Percentiles rank a stretch among this genome's conserved stretches.
These are phyloP conservation scores for Emys orbicularis DNA, from an alignment of 2,797 vertebrate genomes.

Conservation along the genomic window DNA sequence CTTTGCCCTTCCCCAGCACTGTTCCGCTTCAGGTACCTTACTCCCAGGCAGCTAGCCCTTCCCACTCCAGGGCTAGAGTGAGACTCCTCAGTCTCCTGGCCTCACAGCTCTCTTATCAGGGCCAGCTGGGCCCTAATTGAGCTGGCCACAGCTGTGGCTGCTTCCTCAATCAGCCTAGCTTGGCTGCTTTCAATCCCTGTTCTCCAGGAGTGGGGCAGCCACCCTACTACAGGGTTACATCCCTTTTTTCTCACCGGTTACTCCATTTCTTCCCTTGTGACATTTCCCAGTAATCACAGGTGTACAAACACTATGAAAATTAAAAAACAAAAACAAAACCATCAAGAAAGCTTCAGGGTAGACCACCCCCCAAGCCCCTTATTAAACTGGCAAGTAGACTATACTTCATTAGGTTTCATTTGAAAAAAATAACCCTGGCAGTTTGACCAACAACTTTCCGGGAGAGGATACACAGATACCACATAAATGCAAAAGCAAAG, in stretches of 20 bases:
- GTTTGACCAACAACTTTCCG: not conserved
- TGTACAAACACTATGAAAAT: not conserved
- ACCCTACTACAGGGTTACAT: not conserved
- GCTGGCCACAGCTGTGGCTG: too few species aligned
- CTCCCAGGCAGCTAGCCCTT: too few species aligned
- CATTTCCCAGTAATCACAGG: not conserved
- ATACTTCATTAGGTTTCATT: not conserved
- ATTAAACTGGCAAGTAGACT: not conserved
- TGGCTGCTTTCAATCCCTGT: too few species aligned
- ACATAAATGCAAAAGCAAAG: too few species aligned
- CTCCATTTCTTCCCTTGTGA: not conserved
- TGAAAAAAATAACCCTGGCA: not conserved
- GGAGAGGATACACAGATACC: not conserved
- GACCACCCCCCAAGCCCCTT: not conserved
- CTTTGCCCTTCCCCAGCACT: too few species aligned
- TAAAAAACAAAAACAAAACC: not conserved
- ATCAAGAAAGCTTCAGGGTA: not conserved
- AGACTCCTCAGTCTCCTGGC: too few species aligned
- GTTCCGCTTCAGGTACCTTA: too few species aligned
- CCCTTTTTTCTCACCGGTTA: not conserved
- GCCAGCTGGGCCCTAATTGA: too few species aligned
- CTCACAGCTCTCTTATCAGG: too few species aligned
- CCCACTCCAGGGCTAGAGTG: too few species aligned
- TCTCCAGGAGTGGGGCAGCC: too few species aligned
- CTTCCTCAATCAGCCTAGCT: too few species aligned